phyloP scores from a whole-genome alignment of 2,797 vertebrate genomes.

The Tapera naevia region DNA sequence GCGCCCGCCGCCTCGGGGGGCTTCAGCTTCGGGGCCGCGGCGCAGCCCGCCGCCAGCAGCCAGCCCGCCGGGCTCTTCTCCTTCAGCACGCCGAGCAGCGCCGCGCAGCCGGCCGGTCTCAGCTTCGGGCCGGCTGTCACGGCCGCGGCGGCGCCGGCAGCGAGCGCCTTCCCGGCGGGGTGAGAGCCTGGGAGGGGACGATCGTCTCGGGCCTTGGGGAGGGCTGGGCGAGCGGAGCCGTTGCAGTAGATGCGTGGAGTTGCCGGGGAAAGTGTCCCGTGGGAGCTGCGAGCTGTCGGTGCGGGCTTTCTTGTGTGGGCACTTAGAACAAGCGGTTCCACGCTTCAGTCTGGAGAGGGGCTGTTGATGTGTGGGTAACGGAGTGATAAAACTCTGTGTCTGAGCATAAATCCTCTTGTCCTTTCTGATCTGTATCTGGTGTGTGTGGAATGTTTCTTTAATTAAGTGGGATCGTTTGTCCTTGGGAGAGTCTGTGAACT shows the following conservation, averaged over 20 bases:
- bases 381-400: rapidly evolving
- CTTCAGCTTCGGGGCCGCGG: conserved; percentile 80
- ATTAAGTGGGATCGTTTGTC: no score
- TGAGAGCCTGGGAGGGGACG: background rate
- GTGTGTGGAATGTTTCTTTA: background rate
- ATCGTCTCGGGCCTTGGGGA: background rate
- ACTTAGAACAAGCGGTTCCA: background rate
- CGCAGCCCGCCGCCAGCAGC: conserved; percentile 28
- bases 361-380: rapidly evolving
- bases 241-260: no score
- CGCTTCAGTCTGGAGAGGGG: rapidly evolving
- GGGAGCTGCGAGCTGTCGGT: rapidly evolving
- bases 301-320: rapidly evolving
- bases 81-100: conserved; percentile 54
- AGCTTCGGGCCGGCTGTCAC: conserved; percentile 69
- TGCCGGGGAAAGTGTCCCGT: background rate
- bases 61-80: conserved; percentile 75
- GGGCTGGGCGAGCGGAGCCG: no score
- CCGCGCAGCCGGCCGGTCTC: conserved; percentile 68
- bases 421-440: no score
- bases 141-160: conserved; percentile 29
- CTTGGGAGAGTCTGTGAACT: no score
- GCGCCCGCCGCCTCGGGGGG: conserved; percentile 30
- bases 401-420: rapidly evolving
- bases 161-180: conserved; percentile 73